A percentile compares a stretch with the other conserved stretches of the same genome.
These are phyloP conservation scores for Xerus inauris DNA, from an alignment of 2,113 vertebrate species.

Conservation along the genomic window DNA sequence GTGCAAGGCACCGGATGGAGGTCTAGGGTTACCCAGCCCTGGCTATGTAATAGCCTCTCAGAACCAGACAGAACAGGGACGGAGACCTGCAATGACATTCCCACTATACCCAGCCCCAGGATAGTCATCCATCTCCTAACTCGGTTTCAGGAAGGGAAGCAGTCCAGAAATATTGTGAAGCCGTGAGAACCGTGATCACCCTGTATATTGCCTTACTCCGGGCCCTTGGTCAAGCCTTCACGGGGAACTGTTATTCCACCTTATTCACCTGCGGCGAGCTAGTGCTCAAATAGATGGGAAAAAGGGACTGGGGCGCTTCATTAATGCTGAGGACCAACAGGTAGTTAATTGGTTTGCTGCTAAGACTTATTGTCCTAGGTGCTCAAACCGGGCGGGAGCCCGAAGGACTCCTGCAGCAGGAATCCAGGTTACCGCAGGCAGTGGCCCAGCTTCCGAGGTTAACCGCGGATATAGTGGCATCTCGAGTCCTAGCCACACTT, in stretches of 20 bases:
- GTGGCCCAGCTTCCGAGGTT: neutral
- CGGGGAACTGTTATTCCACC: neutral
- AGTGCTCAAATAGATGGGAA: neutral
- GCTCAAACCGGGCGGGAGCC: accelerated
- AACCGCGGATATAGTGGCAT: accelerated
- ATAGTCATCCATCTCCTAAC: no score
- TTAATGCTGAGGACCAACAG: neutral
- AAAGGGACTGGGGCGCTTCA: neutral
- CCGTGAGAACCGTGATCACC: accelerated
- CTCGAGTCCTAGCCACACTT: neutral
- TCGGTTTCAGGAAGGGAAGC: neutral
- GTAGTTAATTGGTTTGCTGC: accelerated
- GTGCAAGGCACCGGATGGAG: neutral
- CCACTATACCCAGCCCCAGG: accelerated
- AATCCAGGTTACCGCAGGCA: neutral
- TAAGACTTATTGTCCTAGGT: neutral
- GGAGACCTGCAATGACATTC: neutral
- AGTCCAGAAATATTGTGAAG: neutral
- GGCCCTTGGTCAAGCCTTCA: neutral
- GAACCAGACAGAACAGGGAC: neutral
- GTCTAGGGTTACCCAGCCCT: neutral
- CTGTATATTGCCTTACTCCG: accelerated
- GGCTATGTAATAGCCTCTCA: neutral
- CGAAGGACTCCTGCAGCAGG: neutral
- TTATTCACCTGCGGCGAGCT: neutral